Evolutionary conservation across 1,140 invertebrate species (phyloP).

Genomic region (Dreissena polymorpha): DNA sequence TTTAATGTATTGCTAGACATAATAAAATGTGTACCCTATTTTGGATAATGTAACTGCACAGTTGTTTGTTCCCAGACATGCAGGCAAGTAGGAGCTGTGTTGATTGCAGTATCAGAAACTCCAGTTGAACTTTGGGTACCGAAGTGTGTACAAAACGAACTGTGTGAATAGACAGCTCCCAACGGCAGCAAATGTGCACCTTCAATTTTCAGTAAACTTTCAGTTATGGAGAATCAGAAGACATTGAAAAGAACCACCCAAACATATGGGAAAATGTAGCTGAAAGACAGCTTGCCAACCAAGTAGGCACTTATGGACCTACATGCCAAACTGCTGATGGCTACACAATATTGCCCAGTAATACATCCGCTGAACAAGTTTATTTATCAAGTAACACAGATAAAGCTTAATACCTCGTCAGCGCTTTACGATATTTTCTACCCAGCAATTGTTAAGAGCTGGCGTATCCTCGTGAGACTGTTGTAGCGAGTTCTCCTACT

Average conservation of each 20-base stretch:
- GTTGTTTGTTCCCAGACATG: conserved; percentile 10
- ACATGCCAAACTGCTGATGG: background rate
- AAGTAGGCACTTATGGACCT: background rate
- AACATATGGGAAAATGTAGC: conserved; percentile 6
- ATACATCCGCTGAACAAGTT: background rate
- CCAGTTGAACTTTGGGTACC: background rate
- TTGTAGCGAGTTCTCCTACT: background rate
- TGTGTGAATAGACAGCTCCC: conserved; percentile 15
- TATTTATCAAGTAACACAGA: background rate
- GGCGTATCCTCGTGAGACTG: background rate
- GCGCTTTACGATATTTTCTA: background rate
- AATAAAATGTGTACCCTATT: conserved; percentile 10
- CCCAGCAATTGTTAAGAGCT: background rate
- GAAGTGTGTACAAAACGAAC: conserved; percentile 5
- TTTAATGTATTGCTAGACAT: conserved; percentile 14
- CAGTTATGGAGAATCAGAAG: background rate
- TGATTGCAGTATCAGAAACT: background rate
- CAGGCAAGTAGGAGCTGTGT: conserved; percentile 23
- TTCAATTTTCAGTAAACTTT: background rate
- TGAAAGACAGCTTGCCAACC: background rate
- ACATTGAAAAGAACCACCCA: conserved; percentile 1
- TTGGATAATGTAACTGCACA: conserved; percentile 33
- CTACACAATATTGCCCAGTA: conserved; percentile 14
- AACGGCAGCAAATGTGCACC: conserved; percentile 10
- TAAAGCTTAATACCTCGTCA: background rate